phyloP scores from a whole-genome alignment of 2,888 invertebrate genomes.

The Xiphydria camelus region DNA sequence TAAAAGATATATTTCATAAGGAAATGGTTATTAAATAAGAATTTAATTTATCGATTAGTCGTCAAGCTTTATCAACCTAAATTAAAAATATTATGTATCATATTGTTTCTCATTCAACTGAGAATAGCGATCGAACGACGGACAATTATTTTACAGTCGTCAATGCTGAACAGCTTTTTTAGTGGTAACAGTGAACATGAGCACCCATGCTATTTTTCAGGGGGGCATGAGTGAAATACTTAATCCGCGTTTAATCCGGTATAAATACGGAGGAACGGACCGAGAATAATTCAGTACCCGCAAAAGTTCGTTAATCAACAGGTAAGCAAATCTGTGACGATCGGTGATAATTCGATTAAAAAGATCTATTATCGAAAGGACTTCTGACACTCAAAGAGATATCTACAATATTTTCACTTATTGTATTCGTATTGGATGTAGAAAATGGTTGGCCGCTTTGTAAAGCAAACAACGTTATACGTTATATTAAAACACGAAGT shows the following conservation, averaged over 20 bases:
- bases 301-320: not conserved
- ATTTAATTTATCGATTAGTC: too few species aligned
- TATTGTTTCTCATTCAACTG: too few species aligned
- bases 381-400: not conserved
- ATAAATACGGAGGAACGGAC: conserved; percentile 32
- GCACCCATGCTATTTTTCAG: conserved; percentile 8
- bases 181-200: conserved; percentile 7
- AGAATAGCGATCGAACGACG: too few species aligned
- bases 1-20: too few species aligned
- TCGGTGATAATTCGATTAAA: not conserved
- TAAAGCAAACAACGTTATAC: not conserved
- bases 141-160: conserved; percentile 11
- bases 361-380: not conserved
- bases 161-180: too few species aligned
- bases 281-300: not conserved
- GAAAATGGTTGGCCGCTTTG: too few species aligned
- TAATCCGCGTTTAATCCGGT: conserved; percentile 30
- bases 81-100: too few species aligned
- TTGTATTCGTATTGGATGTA: not conserved
- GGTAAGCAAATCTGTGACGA: not conserved
- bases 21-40: too few species aligned
- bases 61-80: too few species aligned
- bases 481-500: not conserved
- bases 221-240: conserved; percentile 35
- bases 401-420: not conserved